Base-by-base conservation (phyloP, 2,888 invertebrate species). In the Lasioglossum leucozonium region DNA sequence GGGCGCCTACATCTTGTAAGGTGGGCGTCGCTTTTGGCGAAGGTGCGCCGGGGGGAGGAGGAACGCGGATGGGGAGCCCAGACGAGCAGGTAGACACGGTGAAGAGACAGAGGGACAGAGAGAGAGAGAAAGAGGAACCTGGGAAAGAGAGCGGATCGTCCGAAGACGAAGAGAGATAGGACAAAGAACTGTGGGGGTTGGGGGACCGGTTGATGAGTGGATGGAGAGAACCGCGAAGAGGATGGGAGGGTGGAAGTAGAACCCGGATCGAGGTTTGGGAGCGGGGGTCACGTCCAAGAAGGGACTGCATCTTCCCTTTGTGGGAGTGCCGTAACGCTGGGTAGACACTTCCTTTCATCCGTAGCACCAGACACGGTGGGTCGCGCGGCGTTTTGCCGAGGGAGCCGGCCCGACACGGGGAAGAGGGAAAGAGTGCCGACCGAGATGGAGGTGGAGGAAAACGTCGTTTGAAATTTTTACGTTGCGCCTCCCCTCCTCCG, bases 301-400 rank as follows among this genome's bases (percentile, higher is more conserved):
- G 91, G 90, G 92, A 92, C 91, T 91, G 92, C 89, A 92, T 92
- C 93, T 91, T 91, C 89, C 90, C 92, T 94, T 93, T 93, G 92
- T 93, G 90, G 89, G 92, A 94, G 92, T 93, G 92, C 91, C 92
- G 92, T 92, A 92, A 92, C 92, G 93, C 93, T 92, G 92, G 93
- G 91, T 94, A 93, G 94, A 93, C 94, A 93, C 92, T 94, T 94
- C 93, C 92, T 93, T 93, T 93, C 93, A 93, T 93, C 91, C 92
- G 89, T 91, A 90, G 90, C 89, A 88, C 87, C 84, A 87, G 85
- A 90, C 89, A 92, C 91, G 91, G 91, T 90, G 87, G 86, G 87
- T 87, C 87, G 91, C 88, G 82, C 87, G 88, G 86, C 89, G 89
- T 92, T 91, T 91, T 88, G 83, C 82, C 81, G 86, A 77, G 81